These are phyloP conservation scores for Trileptium ribeirensis DNA, from an alignment of 2,888 invertebrate genomes.

Conservation along the genomic window DNA sequence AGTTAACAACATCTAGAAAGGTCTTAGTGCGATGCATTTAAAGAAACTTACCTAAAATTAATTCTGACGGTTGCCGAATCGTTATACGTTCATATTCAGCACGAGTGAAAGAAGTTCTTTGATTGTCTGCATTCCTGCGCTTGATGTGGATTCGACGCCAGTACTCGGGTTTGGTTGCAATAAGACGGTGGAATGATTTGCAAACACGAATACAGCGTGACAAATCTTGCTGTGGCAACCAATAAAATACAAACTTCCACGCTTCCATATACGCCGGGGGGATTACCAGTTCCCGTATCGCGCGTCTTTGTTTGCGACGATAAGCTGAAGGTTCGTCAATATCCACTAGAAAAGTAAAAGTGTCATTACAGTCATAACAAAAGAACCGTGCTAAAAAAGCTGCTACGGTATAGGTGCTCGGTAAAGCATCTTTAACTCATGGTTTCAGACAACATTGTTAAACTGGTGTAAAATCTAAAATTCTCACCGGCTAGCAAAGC, in stretches of 20 bases:
- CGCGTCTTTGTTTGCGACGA: too few species aligned
- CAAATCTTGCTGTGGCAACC: not conserved
- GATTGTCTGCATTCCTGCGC: not conserved
- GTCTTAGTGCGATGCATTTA: too few species aligned
- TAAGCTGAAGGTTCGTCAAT: too few species aligned
- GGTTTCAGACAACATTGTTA: too few species aligned
- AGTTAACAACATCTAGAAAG: too few species aligned
- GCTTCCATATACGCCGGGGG: not conserved
- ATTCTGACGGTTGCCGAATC: not conserved
- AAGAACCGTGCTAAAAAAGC: too few species aligned
- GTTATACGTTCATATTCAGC: not conserved
- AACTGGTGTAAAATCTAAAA: too few species aligned
- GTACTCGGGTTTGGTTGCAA: not conserved
- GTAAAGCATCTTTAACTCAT: too few species aligned
- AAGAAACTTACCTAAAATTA: not conserved
- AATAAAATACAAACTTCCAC: not conserved
- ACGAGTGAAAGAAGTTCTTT: not conserved
- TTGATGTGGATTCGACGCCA: not conserved
- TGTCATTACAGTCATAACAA: too few species aligned
- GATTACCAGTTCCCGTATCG: not conserved
- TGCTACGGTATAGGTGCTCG: too few species aligned
- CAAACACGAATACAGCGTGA: not conserved
- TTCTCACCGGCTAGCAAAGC: too few species aligned
- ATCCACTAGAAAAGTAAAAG: too few species aligned
- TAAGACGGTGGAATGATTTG: not conserved